Conservation (phyloP, 2,797 vertebrate species). For the Lepilemur ruficaudatus region DNA sequence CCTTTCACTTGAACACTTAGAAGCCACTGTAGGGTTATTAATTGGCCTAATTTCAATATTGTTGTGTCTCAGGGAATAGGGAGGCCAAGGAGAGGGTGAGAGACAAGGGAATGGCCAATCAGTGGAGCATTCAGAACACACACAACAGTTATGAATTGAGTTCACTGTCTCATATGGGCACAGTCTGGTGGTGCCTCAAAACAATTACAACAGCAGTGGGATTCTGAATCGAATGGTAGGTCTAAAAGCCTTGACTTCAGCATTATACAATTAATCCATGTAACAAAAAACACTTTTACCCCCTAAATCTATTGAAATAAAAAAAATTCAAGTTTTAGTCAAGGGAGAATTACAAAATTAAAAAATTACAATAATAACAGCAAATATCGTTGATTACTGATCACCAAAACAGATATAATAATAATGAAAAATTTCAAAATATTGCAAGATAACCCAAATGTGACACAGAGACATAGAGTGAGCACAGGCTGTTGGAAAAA, state of each 20-base stretch:
- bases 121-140: background rate
- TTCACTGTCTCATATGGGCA: background rate
- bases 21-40: background rate
- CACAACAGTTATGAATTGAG: background rate
- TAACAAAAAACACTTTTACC: background rate
- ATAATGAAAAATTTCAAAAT: background rate
- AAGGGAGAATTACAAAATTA: background rate
- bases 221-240: background rate
- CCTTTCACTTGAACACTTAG: background rate
- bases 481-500: background rate
- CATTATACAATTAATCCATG: background rate
- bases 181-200: background rate
- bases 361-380: background rate
- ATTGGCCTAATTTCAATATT: background rate
- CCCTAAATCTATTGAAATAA: background rate
- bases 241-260: background rate
- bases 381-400: background rate
- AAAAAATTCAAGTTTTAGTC: background rate
- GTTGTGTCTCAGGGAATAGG: background rate
- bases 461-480: background rate
- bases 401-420: background rate
- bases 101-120: background rate
- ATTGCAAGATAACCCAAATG: background rate
- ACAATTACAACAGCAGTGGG: background rate
- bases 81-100: background rate